Evolutionary conservation across 2,797 vertebrate species (phyloP), one percentile per base, ranked within the genome.

Genomic region (Paratrypauchen microcephalus): DNA sequence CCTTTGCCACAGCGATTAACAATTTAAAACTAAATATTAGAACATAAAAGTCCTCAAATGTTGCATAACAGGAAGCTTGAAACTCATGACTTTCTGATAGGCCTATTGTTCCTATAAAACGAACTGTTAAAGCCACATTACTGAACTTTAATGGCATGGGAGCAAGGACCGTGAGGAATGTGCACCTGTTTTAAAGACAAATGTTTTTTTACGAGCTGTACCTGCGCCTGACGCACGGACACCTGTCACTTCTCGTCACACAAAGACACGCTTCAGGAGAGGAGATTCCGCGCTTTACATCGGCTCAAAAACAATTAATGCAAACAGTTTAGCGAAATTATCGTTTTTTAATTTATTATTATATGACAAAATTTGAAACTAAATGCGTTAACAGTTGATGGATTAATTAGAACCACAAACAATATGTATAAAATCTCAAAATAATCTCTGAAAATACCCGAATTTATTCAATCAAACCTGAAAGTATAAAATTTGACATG

Each of bases 211-310:
- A 28, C 11, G 52, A 54, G 48, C 12, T 1, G 55, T 68, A 79
- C 78, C 84, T 86, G 75, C 61, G 63, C n/a, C 28, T 18, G 24
- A 30, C 56, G 52, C 52, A 1, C 30, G 23, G 12, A 32, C 63
- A 84, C 81, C 86, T 85, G 86, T 82, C 74, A 68, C 23, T 39
- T 62, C 16, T 13, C 39, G 45, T 79, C 74, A 63, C 74, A 41
- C 50, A 56, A 19, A 47, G 19, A 68, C 1, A 16, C 36, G 18
- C 23, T 41, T 62, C 32, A 41, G 1, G 19, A 41, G 59, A 11
- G 11, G 60, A 62, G 60, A 62, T 41, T 62, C 60, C 36, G 36
- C 41, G n/a, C 60, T 21, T 36, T n/a, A 19, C 19, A 21, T 32
- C 9, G 26, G 5, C 24, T 15, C 15, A 28, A 26, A 57, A 58